Conservation (phyloP, 2,113 vertebrate species). For the Tachuris rubrigastra region DNA sequence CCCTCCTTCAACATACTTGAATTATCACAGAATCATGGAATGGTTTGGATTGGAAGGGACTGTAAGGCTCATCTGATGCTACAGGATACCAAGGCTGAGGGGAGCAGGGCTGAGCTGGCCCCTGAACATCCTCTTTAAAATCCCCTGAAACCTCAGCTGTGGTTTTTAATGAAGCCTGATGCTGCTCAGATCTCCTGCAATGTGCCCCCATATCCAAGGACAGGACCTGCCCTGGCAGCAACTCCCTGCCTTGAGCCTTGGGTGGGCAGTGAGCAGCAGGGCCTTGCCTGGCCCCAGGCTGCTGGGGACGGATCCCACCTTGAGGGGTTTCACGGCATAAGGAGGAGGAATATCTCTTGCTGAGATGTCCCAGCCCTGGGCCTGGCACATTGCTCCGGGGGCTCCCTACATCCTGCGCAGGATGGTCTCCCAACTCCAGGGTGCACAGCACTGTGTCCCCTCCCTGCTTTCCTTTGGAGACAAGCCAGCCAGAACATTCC, state of each 20-base stretch:
- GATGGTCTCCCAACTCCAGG: fast-evolving
- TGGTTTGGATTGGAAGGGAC: neutral
- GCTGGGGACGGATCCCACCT: neutral
- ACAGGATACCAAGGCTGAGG: neutral
- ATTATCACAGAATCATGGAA: neutral
- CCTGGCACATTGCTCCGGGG: fast-evolving
- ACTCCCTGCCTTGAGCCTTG: neutral
- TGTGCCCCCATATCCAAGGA: neutral
- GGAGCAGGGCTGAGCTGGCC: neutral
- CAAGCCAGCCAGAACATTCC: neutral
- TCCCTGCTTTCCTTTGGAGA: neutral
- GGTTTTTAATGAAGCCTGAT: neutral
- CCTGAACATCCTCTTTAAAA: neutral
- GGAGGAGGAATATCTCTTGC: neutral
- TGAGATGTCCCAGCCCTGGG: neutral
- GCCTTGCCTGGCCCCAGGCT: neutral
- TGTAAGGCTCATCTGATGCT: neutral
- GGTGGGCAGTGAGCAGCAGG: neutral
- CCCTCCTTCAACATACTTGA: neutral
- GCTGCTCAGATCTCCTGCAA: neutral
- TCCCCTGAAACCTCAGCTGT: neutral
- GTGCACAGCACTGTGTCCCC: neutral
- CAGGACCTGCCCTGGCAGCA: neutral
- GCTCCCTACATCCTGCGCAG: neutral
- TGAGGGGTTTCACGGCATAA: fast-evolving